Percentiles rank a stretch among this genome's conserved stretches.
phyloP scores from a whole-genome alignment of 2,888 invertebrate species.

The Spilarctia lutea region DNA sequence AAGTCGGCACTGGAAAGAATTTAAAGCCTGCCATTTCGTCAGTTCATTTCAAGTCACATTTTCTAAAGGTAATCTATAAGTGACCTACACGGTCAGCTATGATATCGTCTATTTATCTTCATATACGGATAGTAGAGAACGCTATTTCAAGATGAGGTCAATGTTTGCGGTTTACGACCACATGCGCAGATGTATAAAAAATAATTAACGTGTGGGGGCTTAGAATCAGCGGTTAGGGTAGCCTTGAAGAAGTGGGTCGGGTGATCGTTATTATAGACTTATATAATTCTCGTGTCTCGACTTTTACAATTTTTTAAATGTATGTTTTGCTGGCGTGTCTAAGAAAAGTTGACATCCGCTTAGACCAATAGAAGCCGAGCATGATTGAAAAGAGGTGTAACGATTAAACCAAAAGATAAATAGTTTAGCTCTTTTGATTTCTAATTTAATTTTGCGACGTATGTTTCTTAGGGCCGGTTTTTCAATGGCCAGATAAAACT shows the following conservation, averaged over 20 bases:
- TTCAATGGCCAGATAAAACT: no score
- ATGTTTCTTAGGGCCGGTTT: no score
- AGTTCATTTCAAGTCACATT: neutral
- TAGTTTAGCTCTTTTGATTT: no score
- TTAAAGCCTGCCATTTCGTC: neutral
- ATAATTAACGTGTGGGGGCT: slow-evolving; percentile 26
- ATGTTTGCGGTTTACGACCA: slow-evolving; percentile 72
- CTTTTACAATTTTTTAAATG: no score
- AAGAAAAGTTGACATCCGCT: no score
- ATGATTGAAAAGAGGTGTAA: no score
- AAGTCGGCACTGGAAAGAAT: neutral
- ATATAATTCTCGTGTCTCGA: neutral
- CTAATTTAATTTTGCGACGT: no score
- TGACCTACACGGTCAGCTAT: neutral
- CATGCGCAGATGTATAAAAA: slow-evolving; percentile 34
- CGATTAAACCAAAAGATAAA: no score
- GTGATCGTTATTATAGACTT: neutral
- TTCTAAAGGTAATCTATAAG: neutral
- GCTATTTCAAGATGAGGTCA: slow-evolving; percentile 78
- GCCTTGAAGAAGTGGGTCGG: neutral
- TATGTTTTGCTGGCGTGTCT: no score
- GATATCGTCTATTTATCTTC: neutral
- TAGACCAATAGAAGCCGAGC: no score
- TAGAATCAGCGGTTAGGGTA: slow-evolving; percentile 19
- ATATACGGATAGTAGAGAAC: slow-evolving; percentile 22